phyloP scores from a whole-genome alignment of 2,113 vertebrate species.

The Butorides virescens region DNA sequence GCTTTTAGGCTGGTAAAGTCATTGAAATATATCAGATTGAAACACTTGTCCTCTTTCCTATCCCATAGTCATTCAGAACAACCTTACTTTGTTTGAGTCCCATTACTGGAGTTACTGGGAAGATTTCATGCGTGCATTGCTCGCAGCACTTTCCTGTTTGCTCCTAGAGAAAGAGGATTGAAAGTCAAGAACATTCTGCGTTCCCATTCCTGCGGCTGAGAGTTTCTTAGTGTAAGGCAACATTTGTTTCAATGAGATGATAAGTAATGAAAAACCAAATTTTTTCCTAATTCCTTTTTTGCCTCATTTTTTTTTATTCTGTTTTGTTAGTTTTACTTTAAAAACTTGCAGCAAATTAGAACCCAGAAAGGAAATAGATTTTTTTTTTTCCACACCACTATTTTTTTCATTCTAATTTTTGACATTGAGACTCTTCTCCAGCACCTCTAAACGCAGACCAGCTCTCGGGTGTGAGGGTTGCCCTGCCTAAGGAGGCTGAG shows the following conservation, averaged over 20 bases:
- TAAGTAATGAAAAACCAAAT: not conserved
- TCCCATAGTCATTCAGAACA: not conserved
- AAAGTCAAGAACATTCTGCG: not conserved
- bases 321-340: not conserved
- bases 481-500: not conserved
- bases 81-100: not conserved
- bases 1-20: constrained; percentile 21
- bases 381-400: not conserved
- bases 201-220: not conserved
- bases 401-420: not conserved
- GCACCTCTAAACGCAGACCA: not conserved
- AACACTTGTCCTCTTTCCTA: constrained; percentile 9
- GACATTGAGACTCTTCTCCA: not conserved
- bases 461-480: not conserved
- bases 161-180: not conserved
- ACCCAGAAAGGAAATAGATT: not conserved
- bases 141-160: not conserved
- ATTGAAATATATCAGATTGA: constrained; percentile 37
- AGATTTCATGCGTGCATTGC: not conserved
- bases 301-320: accelerated
- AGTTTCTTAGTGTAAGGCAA: not conserved
- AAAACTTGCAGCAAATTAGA: not conserved
- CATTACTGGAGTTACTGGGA: not conserved
- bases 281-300: not conserved
- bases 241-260: not conserved